phyloP scores from a whole-genome alignment of 2,797 vertebrate species.

The Sebastes reedi region DNA sequence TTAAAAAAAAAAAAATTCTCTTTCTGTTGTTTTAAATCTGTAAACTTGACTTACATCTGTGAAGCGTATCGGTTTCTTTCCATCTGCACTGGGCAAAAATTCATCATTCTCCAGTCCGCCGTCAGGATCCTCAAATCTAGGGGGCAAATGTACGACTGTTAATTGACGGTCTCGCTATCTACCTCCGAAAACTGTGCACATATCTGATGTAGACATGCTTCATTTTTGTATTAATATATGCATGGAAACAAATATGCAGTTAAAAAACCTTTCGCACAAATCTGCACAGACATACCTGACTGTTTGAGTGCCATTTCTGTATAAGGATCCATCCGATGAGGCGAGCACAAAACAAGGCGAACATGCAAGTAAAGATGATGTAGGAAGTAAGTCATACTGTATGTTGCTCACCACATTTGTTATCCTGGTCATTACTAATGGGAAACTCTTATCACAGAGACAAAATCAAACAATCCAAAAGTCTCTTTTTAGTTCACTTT shows the following conservation, averaged over 20 bases:
- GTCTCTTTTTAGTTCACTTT: background rate
- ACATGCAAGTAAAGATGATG: slow-evolving; percentile 71
- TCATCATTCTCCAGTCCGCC: slow-evolving; percentile 84
- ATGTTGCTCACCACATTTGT: slow-evolving; percentile 11
- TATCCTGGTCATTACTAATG: background rate
- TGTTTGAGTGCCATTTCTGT: slow-evolving; percentile 80
- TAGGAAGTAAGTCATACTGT: slow-evolving; percentile 39
- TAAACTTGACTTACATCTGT: slow-evolving; percentile 87
- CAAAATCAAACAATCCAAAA: slow-evolving; percentile 2
- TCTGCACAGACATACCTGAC: slow-evolving; percentile 74
- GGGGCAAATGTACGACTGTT: background rate
- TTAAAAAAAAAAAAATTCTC: background rate
- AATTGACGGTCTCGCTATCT: background rate
- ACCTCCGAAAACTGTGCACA: background rate
- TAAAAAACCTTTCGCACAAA: background rate
- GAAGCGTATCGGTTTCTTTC: slow-evolving; percentile 90
- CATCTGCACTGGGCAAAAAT: slow-evolving; percentile 85
- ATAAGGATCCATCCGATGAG: slow-evolving; percentile 66
- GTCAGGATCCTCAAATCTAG: slow-evolving; percentile 87
- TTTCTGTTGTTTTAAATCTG: background rate
- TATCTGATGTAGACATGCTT: background rate
- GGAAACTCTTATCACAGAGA: background rate
- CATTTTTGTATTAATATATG: background rate
- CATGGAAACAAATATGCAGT: background rate
- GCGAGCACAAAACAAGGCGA: slow-evolving; percentile 72